Percentiles rank a stretch among this genome's conserved stretches.
Evolutionary conservation across 64 coral and sea anemone species (phyloP).

Genomic region (Astreopora myriophthalma): DNA sequence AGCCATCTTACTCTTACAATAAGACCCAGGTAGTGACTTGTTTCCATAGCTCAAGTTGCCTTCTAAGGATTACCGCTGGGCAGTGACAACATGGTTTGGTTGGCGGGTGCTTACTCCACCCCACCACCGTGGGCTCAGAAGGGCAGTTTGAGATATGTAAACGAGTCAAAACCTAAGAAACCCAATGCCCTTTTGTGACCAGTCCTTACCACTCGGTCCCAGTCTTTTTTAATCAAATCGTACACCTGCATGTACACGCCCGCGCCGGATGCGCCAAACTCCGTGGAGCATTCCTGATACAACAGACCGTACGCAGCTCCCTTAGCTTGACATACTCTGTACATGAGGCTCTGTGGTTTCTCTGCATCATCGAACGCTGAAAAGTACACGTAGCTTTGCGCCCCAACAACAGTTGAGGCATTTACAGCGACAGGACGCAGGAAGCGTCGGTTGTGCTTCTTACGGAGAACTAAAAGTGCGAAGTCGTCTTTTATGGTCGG

Average conservation of each 20-base stretch:
- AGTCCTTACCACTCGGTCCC: not conserved
- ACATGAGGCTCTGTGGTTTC: not conserved
- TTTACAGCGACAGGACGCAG: not conserved
- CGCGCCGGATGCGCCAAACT: not conserved
- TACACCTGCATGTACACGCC: not conserved
- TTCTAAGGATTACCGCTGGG: too few relatives aligned
- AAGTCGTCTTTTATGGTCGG: not conserved
- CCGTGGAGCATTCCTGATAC: conserved; percentile 1
- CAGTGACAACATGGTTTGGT: too few relatives aligned
- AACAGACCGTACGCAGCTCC: not conserved
- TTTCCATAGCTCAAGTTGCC: too few relatives aligned
- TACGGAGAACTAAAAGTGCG: not conserved
- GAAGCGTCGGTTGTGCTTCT: not conserved
- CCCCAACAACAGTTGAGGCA: not conserved
- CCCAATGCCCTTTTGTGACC: too few relatives aligned
- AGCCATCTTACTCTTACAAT: too few relatives aligned
- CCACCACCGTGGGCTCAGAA: too few relatives aligned
- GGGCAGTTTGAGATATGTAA: too few relatives aligned
- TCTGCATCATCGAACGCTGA: not conserved
- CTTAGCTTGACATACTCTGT: not conserved
- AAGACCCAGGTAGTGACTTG: too few relatives aligned
- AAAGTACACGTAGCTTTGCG: not conserved
- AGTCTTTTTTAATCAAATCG: not conserved
- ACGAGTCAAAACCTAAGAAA: too few relatives aligned
- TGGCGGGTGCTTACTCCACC: too few relatives aligned